Conservation (phyloP, 2,113 vertebrate genomes). For the Telmatochromis sp. region DNA sequence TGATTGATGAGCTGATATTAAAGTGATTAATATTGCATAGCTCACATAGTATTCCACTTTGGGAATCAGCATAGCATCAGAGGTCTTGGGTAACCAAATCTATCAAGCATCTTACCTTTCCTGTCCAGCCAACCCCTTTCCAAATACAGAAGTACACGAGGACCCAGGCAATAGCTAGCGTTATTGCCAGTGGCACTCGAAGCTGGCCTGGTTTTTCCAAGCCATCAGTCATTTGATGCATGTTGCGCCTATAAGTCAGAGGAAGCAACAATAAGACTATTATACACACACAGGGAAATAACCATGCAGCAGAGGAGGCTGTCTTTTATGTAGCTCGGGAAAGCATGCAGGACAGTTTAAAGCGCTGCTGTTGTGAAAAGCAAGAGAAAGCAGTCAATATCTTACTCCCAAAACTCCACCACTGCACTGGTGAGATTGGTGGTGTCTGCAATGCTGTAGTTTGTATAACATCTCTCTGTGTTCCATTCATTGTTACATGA, state of each 20-base stretch:
- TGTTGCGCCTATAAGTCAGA: constrained; percentile 81
- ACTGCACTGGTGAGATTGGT: constrained; percentile 95
- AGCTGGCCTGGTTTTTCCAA: constrained; percentile 95
- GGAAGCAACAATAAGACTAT: constrained; percentile 38
- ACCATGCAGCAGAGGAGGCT: constrained; percentile 19
- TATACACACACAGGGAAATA: constrained; percentile 18
- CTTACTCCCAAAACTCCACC: constrained; percentile 98
- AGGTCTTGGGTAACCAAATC: not conserved
- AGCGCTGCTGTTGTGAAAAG: constrained; percentile 1
- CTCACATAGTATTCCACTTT: not conserved
- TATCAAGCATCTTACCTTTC: constrained; percentile 82
- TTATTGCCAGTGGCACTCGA: constrained; percentile 89
- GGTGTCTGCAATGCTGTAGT: constrained; percentile 85
- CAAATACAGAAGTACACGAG: constrained; percentile 99
- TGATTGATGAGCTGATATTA: constrained; percentile 57
- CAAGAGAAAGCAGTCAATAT: constrained; percentile 13
- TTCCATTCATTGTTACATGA: constrained; percentile 94
- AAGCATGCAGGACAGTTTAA: constrained; percentile 27
- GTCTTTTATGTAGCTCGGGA: constrained; percentile 5
- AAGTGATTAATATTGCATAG: constrained; percentile 48
- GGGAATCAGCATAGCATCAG: not conserved
- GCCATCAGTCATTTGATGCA: constrained; percentile 96
- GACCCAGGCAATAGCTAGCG: constrained; percentile 94
- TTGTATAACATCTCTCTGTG: constrained; percentile 93
- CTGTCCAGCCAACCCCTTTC: constrained; percentile 99